phyloP scores from a whole-genome alignment of 2,113 vertebrate species.

The Ginglymostoma cirratum region DNA sequence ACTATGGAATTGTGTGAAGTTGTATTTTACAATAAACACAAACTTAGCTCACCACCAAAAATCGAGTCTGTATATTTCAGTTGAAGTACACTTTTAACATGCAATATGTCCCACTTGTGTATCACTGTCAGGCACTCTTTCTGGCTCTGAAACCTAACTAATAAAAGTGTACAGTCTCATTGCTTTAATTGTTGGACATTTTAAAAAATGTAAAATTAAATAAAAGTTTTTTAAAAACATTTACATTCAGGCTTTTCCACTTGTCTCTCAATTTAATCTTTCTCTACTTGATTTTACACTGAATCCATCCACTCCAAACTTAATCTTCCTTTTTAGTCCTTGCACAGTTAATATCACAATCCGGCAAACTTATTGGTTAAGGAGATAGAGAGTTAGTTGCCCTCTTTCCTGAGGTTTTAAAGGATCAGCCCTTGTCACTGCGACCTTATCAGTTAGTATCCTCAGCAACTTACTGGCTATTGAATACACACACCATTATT shows the following conservation, averaged over 20 bases:
- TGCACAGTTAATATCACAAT: not conserved
- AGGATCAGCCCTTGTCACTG: not conserved
- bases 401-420: not conserved
- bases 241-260: not conserved
- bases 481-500: not conserved
- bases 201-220: not conserved
- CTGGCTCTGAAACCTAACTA: not conserved
- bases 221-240: not conserved
- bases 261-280: not conserved
- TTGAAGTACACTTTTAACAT: not conserved
- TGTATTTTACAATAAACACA: not conserved
- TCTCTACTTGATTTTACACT: not conserved
- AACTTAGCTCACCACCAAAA: not conserved
- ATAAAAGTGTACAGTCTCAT: not conserved
- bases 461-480: not conserved
- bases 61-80: not conserved
- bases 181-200: not conserved
- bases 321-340: not conserved
- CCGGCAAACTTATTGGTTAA: not conserved
- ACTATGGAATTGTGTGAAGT: not conserved
- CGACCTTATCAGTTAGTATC: not conserved
- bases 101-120: not conserved
- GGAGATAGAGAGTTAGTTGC: not conserved
- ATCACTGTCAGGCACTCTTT: no score
- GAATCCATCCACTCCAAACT: not conserved